Evolutionary conservation across 2,888 invertebrate species (phyloP).

Genomic region (Agriotes lineatus): DNA sequence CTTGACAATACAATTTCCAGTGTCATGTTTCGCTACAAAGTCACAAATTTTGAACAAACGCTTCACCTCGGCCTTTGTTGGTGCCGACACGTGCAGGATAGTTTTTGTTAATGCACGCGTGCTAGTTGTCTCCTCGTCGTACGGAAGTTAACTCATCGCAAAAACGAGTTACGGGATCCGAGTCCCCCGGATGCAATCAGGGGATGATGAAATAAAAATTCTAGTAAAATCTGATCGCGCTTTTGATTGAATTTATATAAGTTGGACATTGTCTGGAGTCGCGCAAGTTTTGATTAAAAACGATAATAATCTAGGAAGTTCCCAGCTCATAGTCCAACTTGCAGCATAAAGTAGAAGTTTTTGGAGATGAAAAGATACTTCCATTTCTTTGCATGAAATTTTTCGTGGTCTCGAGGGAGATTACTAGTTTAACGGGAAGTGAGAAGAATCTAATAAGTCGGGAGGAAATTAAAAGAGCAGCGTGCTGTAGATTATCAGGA

Average conservation of each 20-base stretch:
- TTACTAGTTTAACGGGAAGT: constrained; percentile 43
- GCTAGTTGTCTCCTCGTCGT: too few relatives aligned
- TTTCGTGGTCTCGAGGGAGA: constrained; percentile 39
- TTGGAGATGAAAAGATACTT: constrained; percentile 41
- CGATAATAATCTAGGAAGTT: constrained; percentile 44
- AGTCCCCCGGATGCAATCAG: constrained; percentile 1
- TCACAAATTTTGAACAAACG: too few relatives aligned
- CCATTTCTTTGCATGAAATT: constrained; percentile 42
- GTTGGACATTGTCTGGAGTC: constrained; percentile 34
- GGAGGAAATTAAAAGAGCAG: constrained; percentile 49
- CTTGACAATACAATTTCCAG: too few relatives aligned
- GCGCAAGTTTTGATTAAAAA: constrained; percentile 43
- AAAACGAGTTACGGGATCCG: too few relatives aligned
- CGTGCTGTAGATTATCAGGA: constrained; percentile 44
- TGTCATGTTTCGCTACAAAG: too few relatives aligned
- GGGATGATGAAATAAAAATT: constrained; percentile 26
- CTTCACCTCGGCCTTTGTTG: too few relatives aligned
- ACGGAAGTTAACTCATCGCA: too few relatives aligned
- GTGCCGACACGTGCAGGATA: too few relatives aligned
- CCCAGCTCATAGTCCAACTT: constrained; percentile 41
- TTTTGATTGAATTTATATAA: constrained; percentile 34
- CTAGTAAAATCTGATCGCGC: constrained; percentile 16
- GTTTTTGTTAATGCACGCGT: too few relatives aligned
- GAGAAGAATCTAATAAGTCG: constrained; percentile 47
- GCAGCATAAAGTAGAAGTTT: constrained; percentile 41